Percentiles rank a stretch among this genome's conserved stretches.
These are phyloP conservation scores for Periphyllus acericola DNA, from an alignment of 2,888 invertebrate species.

Conservation along the genomic window DNA sequence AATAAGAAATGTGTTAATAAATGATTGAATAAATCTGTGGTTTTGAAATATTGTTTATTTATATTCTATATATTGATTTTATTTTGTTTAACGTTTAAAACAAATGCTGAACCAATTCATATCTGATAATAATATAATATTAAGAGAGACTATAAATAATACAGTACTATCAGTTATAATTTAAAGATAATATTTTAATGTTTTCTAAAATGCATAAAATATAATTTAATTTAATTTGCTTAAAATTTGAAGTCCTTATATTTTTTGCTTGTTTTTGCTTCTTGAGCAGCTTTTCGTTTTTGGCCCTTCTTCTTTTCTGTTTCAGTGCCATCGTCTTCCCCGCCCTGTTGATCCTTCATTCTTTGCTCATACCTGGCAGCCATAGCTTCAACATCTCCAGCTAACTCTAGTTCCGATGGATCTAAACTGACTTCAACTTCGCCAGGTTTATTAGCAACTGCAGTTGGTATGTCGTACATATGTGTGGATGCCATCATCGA, in stretches of 20 bases:
- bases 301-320: slow-evolving; percentile 83
- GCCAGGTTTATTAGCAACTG: slow-evolving; percentile 71
- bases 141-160: neutral
- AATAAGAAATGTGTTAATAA: neutral
- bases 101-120: neutral
- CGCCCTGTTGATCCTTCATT: slow-evolving; percentile 84
- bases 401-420: slow-evolving; percentile 92
- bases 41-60: neutral
- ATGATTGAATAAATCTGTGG: neutral
- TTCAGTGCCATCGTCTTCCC: slow-evolving; percentile 41
- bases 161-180: neutral
- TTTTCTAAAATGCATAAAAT: slow-evolving; percentile 22
- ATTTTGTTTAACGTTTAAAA: neutral
- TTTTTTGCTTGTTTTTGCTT: slow-evolving; percentile 92
- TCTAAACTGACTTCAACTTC: slow-evolving; percentile 95
- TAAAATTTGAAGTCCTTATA: slow-evolving; percentile 99
- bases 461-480: slow-evolving; percentile 91
- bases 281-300: slow-evolving; percentile 85
- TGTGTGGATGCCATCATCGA: slow-evolving; percentile 99
- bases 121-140: neutral
- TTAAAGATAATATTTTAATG: slow-evolving; percentile 23
- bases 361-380: slow-evolving; percentile 96
- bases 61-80: neutral
- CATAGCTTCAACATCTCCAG: slow-evolving; percentile 92
- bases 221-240: slow-evolving; percentile 63